phyloP scores from a whole-genome alignment of 2,113 vertebrate species.

The Cynocephalus volans region DNA sequence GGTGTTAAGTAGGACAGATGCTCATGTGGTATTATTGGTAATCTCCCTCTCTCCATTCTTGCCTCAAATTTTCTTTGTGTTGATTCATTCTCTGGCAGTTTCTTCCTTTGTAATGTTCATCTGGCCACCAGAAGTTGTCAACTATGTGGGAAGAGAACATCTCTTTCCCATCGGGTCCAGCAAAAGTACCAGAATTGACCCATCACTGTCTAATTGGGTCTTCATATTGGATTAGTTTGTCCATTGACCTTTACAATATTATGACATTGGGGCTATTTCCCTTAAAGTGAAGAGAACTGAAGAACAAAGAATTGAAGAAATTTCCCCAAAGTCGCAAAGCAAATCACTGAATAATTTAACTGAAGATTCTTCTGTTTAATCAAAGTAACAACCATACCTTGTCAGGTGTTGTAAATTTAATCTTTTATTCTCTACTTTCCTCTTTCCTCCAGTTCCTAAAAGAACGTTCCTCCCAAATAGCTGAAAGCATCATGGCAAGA shows the following conservation, averaged over 20 bases:
- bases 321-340: not conserved
- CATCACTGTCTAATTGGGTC: not conserved
- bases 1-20: too few relatives aligned
- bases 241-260: not conserved
- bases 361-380: slow-evolving; percentile 15
- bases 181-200: not conserved
- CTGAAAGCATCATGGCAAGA: not conserved
- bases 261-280: slow-evolving; percentile 3
- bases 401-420: slow-evolving; percentile 35
- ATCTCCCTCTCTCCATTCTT: not conserved
- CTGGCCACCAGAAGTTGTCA: not conserved
- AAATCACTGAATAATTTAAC: slow-evolving; percentile 42
- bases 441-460: not conserved
- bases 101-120: not conserved
- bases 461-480: not conserved
- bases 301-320: slow-evolving; percentile 58
- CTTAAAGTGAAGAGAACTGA: not conserved
- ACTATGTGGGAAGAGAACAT: not conserved
- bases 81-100: not conserved
- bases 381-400: not conserved
- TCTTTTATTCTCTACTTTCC: slow-evolving; percentile 38
- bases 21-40: not conserved
- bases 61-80: not conserved
- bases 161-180: not conserved
- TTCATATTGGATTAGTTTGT: slow-evolving; percentile 15